Conservation (phyloP, 2,888 invertebrate species). For the Orthonevra nobilis region DNA sequence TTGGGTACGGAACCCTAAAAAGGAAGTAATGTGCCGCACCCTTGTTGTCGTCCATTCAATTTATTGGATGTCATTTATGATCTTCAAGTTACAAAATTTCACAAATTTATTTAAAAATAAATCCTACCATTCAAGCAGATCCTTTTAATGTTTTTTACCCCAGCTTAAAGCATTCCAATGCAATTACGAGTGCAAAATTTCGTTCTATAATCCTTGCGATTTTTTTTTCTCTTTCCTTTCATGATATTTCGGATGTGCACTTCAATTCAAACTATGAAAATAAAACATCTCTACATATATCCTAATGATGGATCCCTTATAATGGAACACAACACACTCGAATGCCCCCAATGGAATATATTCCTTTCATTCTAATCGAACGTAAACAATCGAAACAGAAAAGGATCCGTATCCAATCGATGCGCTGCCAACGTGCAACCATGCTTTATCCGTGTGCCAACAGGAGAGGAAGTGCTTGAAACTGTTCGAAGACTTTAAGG, state of each 20-base stretch:
- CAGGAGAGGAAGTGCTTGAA: conserved; percentile 90
- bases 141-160: not conserved
- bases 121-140: too few relatives aligned
- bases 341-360: conserved; percentile 21
- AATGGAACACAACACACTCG: conserved; percentile 36
- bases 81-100: too few relatives aligned
- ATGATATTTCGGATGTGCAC: too few relatives aligned
- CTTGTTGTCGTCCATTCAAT: too few relatives aligned
- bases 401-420: conserved; percentile 94
- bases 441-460: conserved; percentile 92
- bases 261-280: too few relatives aligned
- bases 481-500: conserved; percentile 92
- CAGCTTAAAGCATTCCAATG: conserved; percentile 13
- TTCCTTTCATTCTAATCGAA: conserved; percentile 34
- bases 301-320: conserved; percentile 12
- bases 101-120: too few relatives aligned
- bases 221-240: conserved; percentile 21
- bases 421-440: conserved; percentile 93
- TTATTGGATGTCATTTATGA: too few relatives aligned
- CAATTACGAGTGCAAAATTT: conserved; percentile 19
- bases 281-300: too few relatives aligned
- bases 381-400: conserved; percentile 80
- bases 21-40: too few relatives aligned
- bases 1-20: too few relatives aligned
- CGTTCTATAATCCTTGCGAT: conserved; percentile 29